phyloP scores from a whole-genome alignment of 2,888 invertebrate species.

The Pollenia angustigena region DNA sequence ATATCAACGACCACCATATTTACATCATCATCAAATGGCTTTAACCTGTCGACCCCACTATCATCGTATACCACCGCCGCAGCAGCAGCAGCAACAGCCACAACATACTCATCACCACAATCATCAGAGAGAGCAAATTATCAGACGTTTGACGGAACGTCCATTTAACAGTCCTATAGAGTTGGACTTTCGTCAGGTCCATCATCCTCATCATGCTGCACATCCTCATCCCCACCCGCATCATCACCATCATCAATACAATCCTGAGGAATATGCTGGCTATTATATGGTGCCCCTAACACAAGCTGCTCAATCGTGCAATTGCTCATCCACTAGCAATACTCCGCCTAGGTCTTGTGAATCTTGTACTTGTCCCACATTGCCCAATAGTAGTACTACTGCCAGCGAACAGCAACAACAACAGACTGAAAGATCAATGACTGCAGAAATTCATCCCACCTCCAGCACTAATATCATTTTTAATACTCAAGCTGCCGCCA shows the following conservation, averaged over 20 bases:
- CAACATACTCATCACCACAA: background rate
- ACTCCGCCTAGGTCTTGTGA: conserved; percentile 55
- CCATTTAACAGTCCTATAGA: conserved; percentile 47
- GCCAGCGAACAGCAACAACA: conserved; percentile 46
- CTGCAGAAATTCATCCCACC: conserved; percentile 66
- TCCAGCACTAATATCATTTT: conserved; percentile 69
- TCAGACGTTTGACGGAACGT: conserved; percentile 51
- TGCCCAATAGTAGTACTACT: conserved; percentile 29
- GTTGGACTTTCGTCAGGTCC: conserved; percentile 19
- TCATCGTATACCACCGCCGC: conserved; percentile 31
- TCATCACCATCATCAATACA: conserved; percentile 67
- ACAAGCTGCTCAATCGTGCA: conserved; percentile 62
- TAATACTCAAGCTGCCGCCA: conserved; percentile 43
- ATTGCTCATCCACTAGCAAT: conserved; percentile 52
- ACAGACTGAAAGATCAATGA: conserved; percentile 58
- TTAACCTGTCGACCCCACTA: conserved; percentile 62
- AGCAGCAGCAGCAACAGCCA: conserved; percentile 26
- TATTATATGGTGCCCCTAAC: conserved; percentile 63
- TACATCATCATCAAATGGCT: conserved; percentile 63
- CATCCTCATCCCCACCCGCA: conserved; percentile 30
- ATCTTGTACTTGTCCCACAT: conserved; percentile 38
- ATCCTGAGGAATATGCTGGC: conserved; percentile 61
- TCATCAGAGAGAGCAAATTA: conserved; percentile 44
- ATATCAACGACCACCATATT: conserved; percentile 60
- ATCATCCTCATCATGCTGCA: conserved; percentile 53